Evolutionary conservation across 2,888 invertebrate genomes (phyloP), one percentile per base, ranked within the genome.

Genomic region (Hyppa rectilinea): DNA sequence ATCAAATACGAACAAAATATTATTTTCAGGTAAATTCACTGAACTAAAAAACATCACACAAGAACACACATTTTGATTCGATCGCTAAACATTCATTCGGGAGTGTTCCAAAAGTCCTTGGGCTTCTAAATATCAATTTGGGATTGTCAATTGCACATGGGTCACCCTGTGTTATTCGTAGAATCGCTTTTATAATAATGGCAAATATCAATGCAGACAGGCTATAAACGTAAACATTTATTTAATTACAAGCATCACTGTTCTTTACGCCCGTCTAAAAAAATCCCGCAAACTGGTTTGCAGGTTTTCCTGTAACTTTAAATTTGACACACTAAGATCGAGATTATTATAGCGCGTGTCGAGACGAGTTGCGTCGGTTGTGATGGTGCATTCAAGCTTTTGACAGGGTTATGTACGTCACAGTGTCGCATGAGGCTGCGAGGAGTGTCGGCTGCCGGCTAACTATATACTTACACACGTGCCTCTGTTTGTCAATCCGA

Each of bases 401-500:
- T 72, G 56, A 56, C 64, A 64, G 64, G 76, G 82, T 88, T 87
- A 85, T 83, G 66, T 80, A 81, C 80, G 69, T 74, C 80, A 82
- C 29, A 77, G 71, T 83, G 73, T 83, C 87, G 86, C 83, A 86
- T 84, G 85, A 84, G 63, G 40, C 38, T 34, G n/a, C 70, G 75
- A 69, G 78, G 78, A 78, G 85, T 82, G 80, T 80, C 80, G 64
- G 68, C 78, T 79, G 47, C 2, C 36, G 62, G 29, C 47, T 62
- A 80, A 85, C 82, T 90, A 89, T 89, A 90, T 84, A 89, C 84
- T 74, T 64, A 26, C 62, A 65, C 73, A 70, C 69, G 76, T 72
- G 73, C 66, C 62, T 72, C 56, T 78, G 75, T 77, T 75, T 74
- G 85, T 86, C 92, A 93, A 90, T 90, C 81, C 89, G 92, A 90